phyloP scores from a whole-genome alignment of 2,888 invertebrate genomes.

The Lithodes maja region DNA sequence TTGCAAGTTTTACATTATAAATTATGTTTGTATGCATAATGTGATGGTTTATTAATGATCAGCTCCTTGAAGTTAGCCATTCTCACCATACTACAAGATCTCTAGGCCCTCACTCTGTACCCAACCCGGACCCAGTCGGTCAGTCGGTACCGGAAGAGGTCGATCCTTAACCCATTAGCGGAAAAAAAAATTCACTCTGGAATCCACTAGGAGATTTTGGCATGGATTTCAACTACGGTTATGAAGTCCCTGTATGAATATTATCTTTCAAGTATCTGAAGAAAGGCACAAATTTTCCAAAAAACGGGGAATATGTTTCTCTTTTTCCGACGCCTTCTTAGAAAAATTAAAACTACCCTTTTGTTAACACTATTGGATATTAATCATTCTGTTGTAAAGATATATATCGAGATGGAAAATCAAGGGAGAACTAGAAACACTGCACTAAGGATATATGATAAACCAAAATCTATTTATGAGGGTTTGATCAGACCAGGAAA shows the following conservation, averaged over 20 bases:
- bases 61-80: no score
- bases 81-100: no score
- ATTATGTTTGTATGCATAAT: no score
- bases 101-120: not conserved
- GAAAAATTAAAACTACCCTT: constrained; percentile 62
- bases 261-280: constrained; percentile 61
- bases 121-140: not conserved
- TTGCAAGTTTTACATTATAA: no score
- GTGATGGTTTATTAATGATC: no score
- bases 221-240: constrained; percentile 61
- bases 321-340: constrained; percentile 48
- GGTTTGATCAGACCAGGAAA: constrained; percentile 55
- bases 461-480: constrained; percentile 37
- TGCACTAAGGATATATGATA: constrained; percentile 41
- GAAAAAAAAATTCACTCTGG: constrained; percentile 51
- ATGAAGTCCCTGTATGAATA: constrained; percentile 65
- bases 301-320: constrained; percentile 57
- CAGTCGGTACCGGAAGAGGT: not conserved
- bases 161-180: constrained; percentile 14
- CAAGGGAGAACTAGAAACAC: constrained; percentile 28
- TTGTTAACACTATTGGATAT: constrained; percentile 55
- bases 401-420: constrained; percentile 18
- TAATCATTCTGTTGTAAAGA: constrained; percentile 34
- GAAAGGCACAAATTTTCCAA: constrained; percentile 68
- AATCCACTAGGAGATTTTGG: constrained; percentile 67